phyloP scores from a whole-genome alignment of 2,113 vertebrate genomes.

The Microtus pennsylvanicus region DNA sequence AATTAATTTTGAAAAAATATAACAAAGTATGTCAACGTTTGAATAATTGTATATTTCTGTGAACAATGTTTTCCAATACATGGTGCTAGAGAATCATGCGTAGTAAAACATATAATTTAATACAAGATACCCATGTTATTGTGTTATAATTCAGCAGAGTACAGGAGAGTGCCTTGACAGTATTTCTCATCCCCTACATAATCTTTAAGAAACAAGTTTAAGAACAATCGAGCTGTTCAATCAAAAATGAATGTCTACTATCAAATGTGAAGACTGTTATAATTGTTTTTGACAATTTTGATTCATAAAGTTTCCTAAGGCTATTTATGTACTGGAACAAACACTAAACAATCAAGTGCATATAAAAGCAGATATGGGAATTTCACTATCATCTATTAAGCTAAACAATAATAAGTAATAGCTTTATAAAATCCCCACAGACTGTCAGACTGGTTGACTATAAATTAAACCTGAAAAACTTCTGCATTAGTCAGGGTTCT shows the following conservation, averaged over 20 bases:
- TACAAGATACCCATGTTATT: background rate
- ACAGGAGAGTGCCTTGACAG: background rate
- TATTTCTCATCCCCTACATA: background rate
- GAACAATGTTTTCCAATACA: background rate
- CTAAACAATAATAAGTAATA: background rate
- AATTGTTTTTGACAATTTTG: background rate
- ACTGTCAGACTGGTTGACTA: background rate
- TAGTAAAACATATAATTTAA: slow-evolving; percentile 19
- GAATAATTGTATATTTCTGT: background rate
- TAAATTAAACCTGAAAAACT: background rate
- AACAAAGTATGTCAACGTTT: background rate
- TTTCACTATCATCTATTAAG: background rate
- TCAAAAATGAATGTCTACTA: background rate
- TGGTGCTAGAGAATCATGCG: background rate
- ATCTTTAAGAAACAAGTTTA: background rate
- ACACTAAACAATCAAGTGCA: background rate
- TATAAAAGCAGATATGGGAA: background rate
- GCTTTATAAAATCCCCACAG: background rate
- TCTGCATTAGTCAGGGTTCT: background rate
- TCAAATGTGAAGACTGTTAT: background rate
- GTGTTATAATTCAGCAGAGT: background rate
- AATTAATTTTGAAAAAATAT: background rate
- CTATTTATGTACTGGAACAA: background rate
- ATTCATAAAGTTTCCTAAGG: background rate
- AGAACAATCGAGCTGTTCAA: background rate